These are phyloP conservation scores for Littorina saxatilis DNA, from an alignment of 1,140 invertebrate genomes.

Conservation along the genomic window DNA sequence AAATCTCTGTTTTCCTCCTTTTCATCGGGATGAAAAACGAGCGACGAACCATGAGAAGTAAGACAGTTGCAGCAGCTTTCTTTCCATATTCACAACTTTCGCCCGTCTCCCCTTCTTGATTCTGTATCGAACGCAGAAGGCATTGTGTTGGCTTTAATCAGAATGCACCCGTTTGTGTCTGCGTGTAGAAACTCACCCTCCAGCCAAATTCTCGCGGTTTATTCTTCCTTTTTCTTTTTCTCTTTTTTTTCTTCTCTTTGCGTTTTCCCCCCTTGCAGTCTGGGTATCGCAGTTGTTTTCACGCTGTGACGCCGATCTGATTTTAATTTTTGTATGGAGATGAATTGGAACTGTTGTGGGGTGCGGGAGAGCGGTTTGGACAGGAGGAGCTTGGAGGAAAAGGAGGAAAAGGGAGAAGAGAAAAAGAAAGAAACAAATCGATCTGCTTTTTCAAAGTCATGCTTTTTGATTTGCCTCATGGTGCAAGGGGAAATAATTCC, in stretches of 20 bases:
- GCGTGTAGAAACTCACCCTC: background rate
- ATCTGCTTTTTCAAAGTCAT: no score
- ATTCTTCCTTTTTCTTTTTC: background rate
- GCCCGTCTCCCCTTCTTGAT: background rate
- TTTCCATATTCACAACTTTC: background rate
- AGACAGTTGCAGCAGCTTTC: slow-evolving; percentile 25
- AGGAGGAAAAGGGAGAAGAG: no score
- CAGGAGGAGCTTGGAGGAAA: no score
- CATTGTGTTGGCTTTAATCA: slow-evolving; percentile 31
- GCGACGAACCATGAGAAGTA: slow-evolving; percentile 15
- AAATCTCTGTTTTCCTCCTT: background rate
- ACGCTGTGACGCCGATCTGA: no score
- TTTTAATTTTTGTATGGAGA: no score
- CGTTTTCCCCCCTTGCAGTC: background rate
- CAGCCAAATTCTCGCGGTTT: background rate
- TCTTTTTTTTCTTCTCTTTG: background rate
- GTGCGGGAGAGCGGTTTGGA: no score
- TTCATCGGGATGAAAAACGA: background rate
- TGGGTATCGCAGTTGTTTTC: no score
- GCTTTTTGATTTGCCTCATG: no score
- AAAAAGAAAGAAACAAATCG: no score
- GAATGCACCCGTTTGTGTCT: slow-evolving; percentile 9
- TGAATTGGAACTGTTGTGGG: no score
- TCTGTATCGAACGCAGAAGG: slow-evolving; percentile 17
- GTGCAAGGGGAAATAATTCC: no score